A percentile compares a stretch with the other conserved stretches of the same genome.
Conservation (phyloP, 2,888 invertebrate species). For the Salpingus planirostris region DNA sequence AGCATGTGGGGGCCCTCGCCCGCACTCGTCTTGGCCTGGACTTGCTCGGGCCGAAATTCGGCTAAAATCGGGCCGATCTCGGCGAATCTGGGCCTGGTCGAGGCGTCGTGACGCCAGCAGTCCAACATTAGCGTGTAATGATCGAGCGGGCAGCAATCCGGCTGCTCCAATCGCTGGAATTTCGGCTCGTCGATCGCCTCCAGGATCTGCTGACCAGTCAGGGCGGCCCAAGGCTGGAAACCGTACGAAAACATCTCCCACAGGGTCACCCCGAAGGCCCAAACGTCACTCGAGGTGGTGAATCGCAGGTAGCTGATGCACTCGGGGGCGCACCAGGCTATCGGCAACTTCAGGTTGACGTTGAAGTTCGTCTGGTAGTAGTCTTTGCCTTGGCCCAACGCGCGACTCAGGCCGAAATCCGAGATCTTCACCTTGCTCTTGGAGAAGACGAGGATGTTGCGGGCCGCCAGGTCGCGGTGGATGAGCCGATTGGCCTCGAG, state of each 20-base stretch:
- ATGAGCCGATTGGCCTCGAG: slow-evolving; percentile 92
- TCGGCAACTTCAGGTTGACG: slow-evolving; percentile 92
- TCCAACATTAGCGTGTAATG: slow-evolving; percentile 88
- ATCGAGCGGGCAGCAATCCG: slow-evolving; percentile 89
- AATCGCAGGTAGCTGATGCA: slow-evolving; percentile 93
- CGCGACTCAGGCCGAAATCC: slow-evolving; percentile 93
- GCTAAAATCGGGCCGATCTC: slow-evolving; percentile 72
- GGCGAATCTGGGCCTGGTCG: slow-evolving; percentile 79
- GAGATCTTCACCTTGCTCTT: slow-evolving; percentile 97
- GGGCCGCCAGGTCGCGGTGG: slow-evolving; percentile 93
- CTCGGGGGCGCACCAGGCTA: slow-evolving; percentile 99
- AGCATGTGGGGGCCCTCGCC: slow-evolving; percentile 57
- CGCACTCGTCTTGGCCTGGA: slow-evolving; percentile 62
- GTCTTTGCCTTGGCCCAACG: slow-evolving; percentile 94
- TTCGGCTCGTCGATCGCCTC: slow-evolving; percentile 93
- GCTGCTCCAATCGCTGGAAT: slow-evolving; percentile 82
- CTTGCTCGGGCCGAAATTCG: slow-evolving; percentile 85
- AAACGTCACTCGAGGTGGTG: slow-evolving; percentile 94
- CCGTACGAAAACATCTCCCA: slow-evolving; percentile 99
- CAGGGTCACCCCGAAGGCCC: slow-evolving; percentile 91
- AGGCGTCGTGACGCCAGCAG: slow-evolving; percentile 93
- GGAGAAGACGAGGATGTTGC: slow-evolving; percentile 95
- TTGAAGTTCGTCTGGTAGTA: slow-evolving; percentile 98
- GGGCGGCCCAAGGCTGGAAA: slow-evolving; percentile 95
- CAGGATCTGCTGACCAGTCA: slow-evolving; percentile 81